Base-by-base conservation (phyloP, 2,888 invertebrate species). In the Didymodactylos carnosus region DNA sequence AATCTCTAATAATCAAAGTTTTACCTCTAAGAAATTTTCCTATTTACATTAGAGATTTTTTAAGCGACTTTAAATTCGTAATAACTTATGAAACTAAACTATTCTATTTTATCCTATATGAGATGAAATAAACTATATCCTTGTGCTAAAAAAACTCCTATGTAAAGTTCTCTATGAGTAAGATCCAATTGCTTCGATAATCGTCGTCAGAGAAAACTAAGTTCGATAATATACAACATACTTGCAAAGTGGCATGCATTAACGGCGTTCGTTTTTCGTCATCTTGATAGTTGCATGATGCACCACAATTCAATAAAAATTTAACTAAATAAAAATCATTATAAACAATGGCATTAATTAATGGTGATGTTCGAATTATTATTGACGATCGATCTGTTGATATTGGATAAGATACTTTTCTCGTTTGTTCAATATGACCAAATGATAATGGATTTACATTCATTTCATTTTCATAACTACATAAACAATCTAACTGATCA, bases 191-290 rank as follows among this genome's bases (percentile, higher is more conserved):
- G n/a, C n/a, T n/a, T n/a, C n/a, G n/a, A n/a, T n/a, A n/a, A n/a
- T n/a, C n/a, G n/a, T n/a, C n/a, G n/a, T n/a, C n/a, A n/a, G n/a
- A n/a, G n/a, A n/a, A n/a, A n/a, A n/a, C n/a, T n/a, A n/a, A n/a
- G n/a, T n/a, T n/a, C n/a, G n/a, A n/a, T n/a, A n/a, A n/a, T n/a
- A n/a, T 6, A 1, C n/a, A 11, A 1, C n/a, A 11, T 49, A 49
- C 62, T 35, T 62, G 29, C n/a, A 16, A 35, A 62, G 84, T 81
- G 19, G 86, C 86, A 78, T 86, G 84, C 19, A 83, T 84, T 76
- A 86, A 78, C n/a, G 86, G 83, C 39, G 86, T 84, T 72, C 85
- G 78, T 74, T 84, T 83, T 75, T 84, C 79, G 76, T 84, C 84
- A 78, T 86, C 86, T 80, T 80, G 77, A 76, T 71, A 62, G n/a